Evolutionary conservation across 2,113 vertebrate species (phyloP), one percentile per base, ranked within the genome.

Genomic region (Chrysemys picta): DNA sequence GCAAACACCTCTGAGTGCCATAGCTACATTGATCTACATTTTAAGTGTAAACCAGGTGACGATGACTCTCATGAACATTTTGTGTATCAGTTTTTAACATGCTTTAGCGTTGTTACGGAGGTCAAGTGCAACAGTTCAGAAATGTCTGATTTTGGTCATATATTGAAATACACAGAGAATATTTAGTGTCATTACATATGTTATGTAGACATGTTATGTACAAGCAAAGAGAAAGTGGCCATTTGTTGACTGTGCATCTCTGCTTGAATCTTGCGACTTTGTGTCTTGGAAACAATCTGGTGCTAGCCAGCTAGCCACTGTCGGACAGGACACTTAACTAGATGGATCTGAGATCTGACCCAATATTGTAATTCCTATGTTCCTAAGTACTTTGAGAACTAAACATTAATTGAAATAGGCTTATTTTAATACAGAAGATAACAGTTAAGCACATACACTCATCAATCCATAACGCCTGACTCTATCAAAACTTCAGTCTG

Each of bases 231-330:
- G 59, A 78, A 35, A 31, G 2, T 9, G 53, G 13, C n/a, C 16
- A 21, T 9, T 38, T 35, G 3, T 19, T 53, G 69, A 62, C 57
- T 86, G 8, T 0, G 5, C 42, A 56, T 2, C 19, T 80, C 72
- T 6, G 49, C 52, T 4, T 2, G 29, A n/a, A 45, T 65, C 1
- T 0, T n/a, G 85, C 9, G 54, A 50, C 72, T 24, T 49, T 8
- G 31, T 0, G 25, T 24, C 89, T 53, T 22, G 19, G 80, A 22
- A 87, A 35, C 87, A 91, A 85, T 79, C 89, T 84, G 93, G 57
- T 31, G 57, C 31, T 85, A 84, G 56, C 93, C 89, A 87, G 87
- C 89, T 94, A 91, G 87, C 84, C 69, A 38, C n/a, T n/a, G n/a
- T 38, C n/a, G 42, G 69, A 72, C 35, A 38, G 35, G 69, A 72